These are phyloP conservation scores for Sinopyrophorus schimmeli DNA, from an alignment of 2,888 invertebrate genomes.

Conservation along the genomic window DNA sequence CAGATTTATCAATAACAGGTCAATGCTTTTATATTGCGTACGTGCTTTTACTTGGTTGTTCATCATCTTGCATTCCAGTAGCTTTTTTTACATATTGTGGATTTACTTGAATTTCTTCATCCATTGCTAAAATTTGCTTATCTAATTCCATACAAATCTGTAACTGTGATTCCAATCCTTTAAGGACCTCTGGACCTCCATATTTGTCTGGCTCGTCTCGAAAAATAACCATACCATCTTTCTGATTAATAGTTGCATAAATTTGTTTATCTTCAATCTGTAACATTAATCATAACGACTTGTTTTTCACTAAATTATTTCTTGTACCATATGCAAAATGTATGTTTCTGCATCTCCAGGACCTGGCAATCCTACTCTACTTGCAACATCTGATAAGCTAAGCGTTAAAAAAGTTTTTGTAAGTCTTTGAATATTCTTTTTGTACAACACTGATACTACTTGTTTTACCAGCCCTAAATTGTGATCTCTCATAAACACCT, in stretches of 20 bases:
- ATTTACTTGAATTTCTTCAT: slow-evolving; percentile 91
- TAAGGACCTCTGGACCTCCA: slow-evolving; percentile 85
- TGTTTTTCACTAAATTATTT: not conserved
- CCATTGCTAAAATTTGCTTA: slow-evolving; percentile 88
- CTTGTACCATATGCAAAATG: slow-evolving; percentile 88
- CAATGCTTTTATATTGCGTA: slow-evolving; percentile 49
- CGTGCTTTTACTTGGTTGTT: slow-evolving; percentile 54
- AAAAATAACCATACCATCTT: slow-evolving; percentile 97
- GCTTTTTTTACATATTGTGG: slow-evolving; percentile 67
- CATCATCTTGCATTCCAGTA: slow-evolving; percentile 53
- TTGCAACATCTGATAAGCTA: slow-evolving; percentile 86
- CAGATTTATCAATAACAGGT: not conserved
- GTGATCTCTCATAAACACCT: slow-evolving; percentile 73
- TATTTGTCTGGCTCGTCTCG: slow-evolving; percentile 95
- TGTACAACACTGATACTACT: slow-evolving; percentile 87
- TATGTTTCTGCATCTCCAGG: slow-evolving; percentile 90
- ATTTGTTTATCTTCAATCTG: slow-evolving; percentile 97
- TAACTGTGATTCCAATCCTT: slow-evolving; percentile 84
- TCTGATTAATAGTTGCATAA: slow-evolving; percentile 95
- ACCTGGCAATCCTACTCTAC: slow-evolving; percentile 82
- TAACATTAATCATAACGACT: slow-evolving; percentile 9
- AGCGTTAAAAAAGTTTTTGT: slow-evolving; percentile 93
- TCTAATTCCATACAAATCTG: slow-evolving; percentile 85
- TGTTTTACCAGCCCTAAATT: slow-evolving; percentile 81
- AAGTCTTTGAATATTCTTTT: slow-evolving; percentile 94